Evolutionary conservation across 2,888 invertebrate genomes (phyloP), one percentile per base, ranked within the genome.

Genomic region (Dynastes tityus): DNA sequence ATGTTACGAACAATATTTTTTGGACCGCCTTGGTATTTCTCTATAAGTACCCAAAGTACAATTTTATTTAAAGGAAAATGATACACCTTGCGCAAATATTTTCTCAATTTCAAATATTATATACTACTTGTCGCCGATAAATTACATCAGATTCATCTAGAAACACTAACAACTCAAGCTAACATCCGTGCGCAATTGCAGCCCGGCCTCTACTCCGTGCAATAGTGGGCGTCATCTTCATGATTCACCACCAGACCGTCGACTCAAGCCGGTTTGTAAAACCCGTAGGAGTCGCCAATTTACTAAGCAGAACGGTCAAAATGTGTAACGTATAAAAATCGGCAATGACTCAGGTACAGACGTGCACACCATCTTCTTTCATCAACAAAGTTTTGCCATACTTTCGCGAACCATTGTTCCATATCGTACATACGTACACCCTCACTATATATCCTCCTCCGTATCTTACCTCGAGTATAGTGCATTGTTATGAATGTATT

Each of bases 341-440:
- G 22, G 27, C 51, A 68, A 67, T 67, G 27, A 67, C 27, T 67
- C 67, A 67, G 16, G 49, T 64, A 29, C 37, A 37, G 29, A 37
- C 67, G 49, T 2, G 27, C 2, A 27, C n/a, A 27, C 45, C 16
- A 27, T 45, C 16, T 67, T 67, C 40, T 67, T 67, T 67, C 67
- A 45, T 49, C 9, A 22, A 67, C 22, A 37, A 37, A 37, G 22
- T 49, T 16, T 67, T 8, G 16, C 67, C 45, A 9, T 22, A 67
- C 67, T 67, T 67, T 67, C 67, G n/a, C 49, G 45, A 67, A 45
- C 11, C 49, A 67, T 67, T 67, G 49, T 67, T 67, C 32, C 49
- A 49, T 27, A 16, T 58, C 55, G n/a, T 58, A 53, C 40, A 9
- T 45, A 67, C 45, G 9, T 45, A 67, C 67, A 32, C 49, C 49